Evolutionary conservation across 2,797 vertebrate species (phyloP), one percentile per base, ranked within the genome.

Genomic region (Pseudomugil gertrudae): DNA sequence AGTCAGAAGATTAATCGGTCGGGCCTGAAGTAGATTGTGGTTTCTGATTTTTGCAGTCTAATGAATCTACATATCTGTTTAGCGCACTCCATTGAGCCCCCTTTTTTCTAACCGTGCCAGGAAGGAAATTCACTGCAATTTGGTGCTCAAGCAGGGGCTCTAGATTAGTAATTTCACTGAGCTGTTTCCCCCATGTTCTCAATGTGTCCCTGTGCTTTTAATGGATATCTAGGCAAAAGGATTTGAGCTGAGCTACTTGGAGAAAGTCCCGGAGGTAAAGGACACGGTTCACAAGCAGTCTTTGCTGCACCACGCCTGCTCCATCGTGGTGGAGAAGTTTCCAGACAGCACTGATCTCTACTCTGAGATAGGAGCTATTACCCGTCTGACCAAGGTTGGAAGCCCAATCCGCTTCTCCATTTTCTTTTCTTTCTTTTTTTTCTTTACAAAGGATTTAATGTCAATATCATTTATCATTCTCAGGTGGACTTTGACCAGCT

Each of bases 401-500:
- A 40, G 8, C 38, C 19, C 33, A 40, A 7, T 17, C 26, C 15
- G 11, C 9, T 29, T 29, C 23, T 24, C 40, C 38, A 1, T 15
- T 27, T 50, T 26, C 10, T 50, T 26, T 50, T 26, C 4, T 50
- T 26, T 50, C 24, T 3, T 23, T 13, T 23, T 11, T 21, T 47
- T 11, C 3, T 21, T 40, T 40, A 40, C 19, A 17, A 19, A 43
- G 40, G 8, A 43, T 43, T 43, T 43, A 43, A 43, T n/a, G 7
- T 2, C 19, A n/a, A n/a, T 43, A 43, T 43, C 19, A 43, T 19
- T 50, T 68, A 1, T 57, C 58, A 24, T 73, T 35, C 30, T 73
- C 80, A 99, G 98, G 96, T 98, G 89, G 98, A 99, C 88, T 99
- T 99, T 88, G 96, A 99, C 87, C 97, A 98, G 74, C 96, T 99